Percentiles rank a stretch among this genome's conserved stretches.
Conservation (phyloP, 2,113 vertebrate species). For the Marmota monax region DNA sequence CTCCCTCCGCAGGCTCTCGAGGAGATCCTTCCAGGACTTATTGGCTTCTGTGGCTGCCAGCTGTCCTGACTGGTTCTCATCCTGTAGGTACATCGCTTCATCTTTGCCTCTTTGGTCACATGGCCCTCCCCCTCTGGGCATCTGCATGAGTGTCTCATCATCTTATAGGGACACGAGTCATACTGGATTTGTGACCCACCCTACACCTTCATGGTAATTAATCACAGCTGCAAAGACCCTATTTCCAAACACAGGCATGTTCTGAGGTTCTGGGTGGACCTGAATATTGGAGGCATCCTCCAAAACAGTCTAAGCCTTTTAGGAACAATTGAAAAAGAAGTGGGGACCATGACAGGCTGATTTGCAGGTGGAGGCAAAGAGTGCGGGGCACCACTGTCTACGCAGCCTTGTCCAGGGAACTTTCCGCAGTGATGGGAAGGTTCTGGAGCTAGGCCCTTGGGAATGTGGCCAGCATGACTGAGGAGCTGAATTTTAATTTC, state of each 20-base stretch:
- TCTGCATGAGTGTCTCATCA: neutral
- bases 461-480: neutral
- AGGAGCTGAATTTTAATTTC: neutral
- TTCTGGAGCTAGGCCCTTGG: neutral
- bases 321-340: neutral
- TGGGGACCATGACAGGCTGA: neutral
- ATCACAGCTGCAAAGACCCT: neutral
- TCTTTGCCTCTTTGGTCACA: neutral
- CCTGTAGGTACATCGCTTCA: neutral
- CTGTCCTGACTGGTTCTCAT: neutral
- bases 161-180: neutral
- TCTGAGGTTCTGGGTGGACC: neutral
- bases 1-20: neutral
- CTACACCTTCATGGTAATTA: neutral
- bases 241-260: neutral
- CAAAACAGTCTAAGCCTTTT: neutral
- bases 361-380: neutral
- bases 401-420: fast-evolving
- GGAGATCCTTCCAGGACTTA: neutral
- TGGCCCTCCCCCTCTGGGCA: neutral
- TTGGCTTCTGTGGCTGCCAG: neutral
- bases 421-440: neutral
- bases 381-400: neutral
- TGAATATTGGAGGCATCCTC: neutral
- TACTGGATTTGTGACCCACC: neutral